Base-by-base conservation (phyloP, 2,888 invertebrate genomes). In the Ypsolopha scabrella region DNA sequence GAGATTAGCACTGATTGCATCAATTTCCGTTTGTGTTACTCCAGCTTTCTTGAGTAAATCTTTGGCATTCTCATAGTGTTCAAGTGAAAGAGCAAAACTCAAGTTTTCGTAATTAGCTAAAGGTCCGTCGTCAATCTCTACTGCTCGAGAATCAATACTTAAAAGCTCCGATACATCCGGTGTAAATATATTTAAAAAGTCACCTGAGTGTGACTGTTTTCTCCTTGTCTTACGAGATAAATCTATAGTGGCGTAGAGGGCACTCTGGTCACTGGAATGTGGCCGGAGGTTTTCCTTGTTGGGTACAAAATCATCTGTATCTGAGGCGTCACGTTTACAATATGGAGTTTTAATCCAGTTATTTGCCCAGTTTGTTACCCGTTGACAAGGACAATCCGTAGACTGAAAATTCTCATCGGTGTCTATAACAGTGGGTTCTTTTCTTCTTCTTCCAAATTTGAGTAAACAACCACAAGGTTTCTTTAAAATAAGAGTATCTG, bases 41-140 rank as follows among this genome's bases (percentile, higher is more conserved):
- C 89, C 89, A 0, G 88, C 88, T 62, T 83, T 88, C 44, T 87
- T 78, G 35, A 91, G 63, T 46, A 92, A 70, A 62, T 93, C 92
- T 62, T 91, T 91, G 47, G 93, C 92, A 68, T 94, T 94, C 71
- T 94, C 94, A 66, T 94, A 94, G 57, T 93, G 89, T 63, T 92
- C 91, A 35, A 94, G 74, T 0, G 93, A 93, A 60, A 93, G 88
- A 52, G 93, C 92, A 72, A 94, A 94, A 64, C 92, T 91, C 59
- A 94, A 87, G 64, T 93, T 93, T 56, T 90, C 92, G 63, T 93
- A 93, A 70, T 92, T 90, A 3, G 87, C 85, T 10, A 82, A 65
- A 3, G 87, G 85, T 0, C 87, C 87, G 7, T 87, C 80, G 33
- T 87, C 75, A 60, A 81, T 60, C 63, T 81, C 67, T 8, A 65